These are phyloP conservation scores for Ecliptopera silaceata DNA, from an alignment of 2,888 invertebrate genomes.

Conservation along the genomic window DNA sequence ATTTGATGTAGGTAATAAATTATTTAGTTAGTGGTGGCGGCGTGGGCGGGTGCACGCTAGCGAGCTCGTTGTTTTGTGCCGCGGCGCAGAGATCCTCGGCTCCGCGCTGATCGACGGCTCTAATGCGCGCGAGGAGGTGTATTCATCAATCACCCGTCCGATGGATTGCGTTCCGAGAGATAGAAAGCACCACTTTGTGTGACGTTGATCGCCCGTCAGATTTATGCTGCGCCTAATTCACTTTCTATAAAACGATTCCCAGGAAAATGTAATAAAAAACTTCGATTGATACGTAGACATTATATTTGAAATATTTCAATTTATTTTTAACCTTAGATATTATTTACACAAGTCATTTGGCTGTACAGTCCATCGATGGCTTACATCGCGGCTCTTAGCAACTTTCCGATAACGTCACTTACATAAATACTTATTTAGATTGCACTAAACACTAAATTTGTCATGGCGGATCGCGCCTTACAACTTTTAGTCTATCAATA, in stretches of 20 bases:
- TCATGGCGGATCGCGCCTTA: constrained; percentile 69
- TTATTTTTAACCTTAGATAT: constrained; percentile 76
- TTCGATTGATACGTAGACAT: constrained; percentile 71
- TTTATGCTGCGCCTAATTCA: constrained; percentile 47
- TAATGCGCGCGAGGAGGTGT: constrained; percentile 68
- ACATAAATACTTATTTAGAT: constrained; percentile 69
- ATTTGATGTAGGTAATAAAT: constrained; percentile 67
- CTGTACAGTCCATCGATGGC: constrained; percentile 68
- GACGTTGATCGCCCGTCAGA: constrained; percentile 59
- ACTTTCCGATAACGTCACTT: constrained; percentile 59
- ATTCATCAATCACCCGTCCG: constrained; percentile 73
- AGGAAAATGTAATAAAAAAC: constrained; percentile 45
- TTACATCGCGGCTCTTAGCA: constrained; percentile 52
- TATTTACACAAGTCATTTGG: constrained; percentile 80
- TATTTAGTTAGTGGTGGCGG: constrained; percentile 62
- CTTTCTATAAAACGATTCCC: constrained; percentile 33
- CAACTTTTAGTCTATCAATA: constrained; percentile 78
- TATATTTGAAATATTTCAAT: constrained; percentile 80
- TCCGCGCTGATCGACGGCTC: constrained; percentile 70
- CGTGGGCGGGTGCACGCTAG: constrained; percentile 62
- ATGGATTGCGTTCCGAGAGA: constrained; percentile 62
- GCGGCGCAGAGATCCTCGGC: constrained; percentile 53
- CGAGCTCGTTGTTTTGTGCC: constrained; percentile 70
- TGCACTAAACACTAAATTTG: constrained; percentile 82
- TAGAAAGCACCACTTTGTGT: constrained; percentile 52